Conservation (phyloP, 2,888 invertebrate species). For the Dinocampus coccinellae region DNA sequence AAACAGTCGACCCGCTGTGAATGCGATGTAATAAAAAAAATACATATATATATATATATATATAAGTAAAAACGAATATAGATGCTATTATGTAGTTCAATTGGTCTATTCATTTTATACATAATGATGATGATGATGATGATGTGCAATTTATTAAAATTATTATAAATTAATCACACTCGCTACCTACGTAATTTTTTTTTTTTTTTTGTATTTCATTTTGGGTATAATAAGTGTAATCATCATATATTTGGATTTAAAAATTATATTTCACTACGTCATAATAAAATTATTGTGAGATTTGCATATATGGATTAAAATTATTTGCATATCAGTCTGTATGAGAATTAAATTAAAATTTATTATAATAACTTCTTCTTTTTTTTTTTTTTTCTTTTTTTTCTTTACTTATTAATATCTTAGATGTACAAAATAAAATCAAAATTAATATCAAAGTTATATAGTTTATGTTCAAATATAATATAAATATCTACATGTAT, state of each 20-base stretch:
- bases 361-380: not conserved
- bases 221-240: not conserved
- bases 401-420: too few relatives aligned
- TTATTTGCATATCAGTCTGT: not conserved
- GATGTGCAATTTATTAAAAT: not conserved
- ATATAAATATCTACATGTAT: too few relatives aligned
- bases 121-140: not conserved
- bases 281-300: not conserved
- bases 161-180: not conserved
- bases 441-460: constrained; percentile 54
- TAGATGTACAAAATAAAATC: too few relatives aligned
- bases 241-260: constrained; percentile 2
- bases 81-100: too few relatives aligned
- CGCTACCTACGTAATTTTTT: constrained; percentile 6
- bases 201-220: not conserved
- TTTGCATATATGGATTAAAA: not conserved
- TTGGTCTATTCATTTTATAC: too few relatives aligned
- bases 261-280: not conserved
- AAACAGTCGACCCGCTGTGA: constrained; percentile 65
- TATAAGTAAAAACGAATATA: too few relatives aligned
- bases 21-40: constrained; percentile 59
- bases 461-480: constrained; percentile 57
- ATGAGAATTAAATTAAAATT: not conserved
- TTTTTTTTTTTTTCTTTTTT: too few relatives aligned
- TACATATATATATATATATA: too few relatives aligned